Conservation (phyloP, 1,140 invertebrate genomes). For the Andrena cerasifolii region DNA sequence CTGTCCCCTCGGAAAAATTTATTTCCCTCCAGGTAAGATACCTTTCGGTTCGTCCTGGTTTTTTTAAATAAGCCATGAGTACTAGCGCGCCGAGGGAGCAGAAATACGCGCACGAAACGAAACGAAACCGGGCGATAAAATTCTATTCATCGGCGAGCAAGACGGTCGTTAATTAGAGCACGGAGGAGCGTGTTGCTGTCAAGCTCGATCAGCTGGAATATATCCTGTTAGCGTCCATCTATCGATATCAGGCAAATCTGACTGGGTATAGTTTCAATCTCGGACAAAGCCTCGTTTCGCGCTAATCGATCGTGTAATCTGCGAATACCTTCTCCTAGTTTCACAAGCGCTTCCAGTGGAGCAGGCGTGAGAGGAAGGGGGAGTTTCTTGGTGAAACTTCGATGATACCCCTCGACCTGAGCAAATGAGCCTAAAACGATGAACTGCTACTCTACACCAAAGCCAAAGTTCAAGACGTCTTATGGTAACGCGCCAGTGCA, state of each 20-base stretch:
- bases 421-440: slow-evolving; percentile 37
- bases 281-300: slow-evolving; percentile 20
- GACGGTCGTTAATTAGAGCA: slow-evolving; percentile 5
- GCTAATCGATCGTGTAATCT: slow-evolving; percentile 50
- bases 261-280: slow-evolving; percentile 34
- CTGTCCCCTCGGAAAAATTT: slow-evolving; percentile 3
- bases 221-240: slow-evolving; percentile 21
- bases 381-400: slow-evolving; percentile 49
- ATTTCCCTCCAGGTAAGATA: neutral
- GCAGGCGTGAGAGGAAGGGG: no score
- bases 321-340: slow-evolving; percentile 10
- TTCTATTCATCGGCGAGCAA: neutral
- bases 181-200: neutral
- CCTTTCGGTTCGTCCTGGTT: neutral
- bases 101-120: neutral
- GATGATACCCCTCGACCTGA: slow-evolving; percentile 29
- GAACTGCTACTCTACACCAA: neutral
- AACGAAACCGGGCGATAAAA: neutral
- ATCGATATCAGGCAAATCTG: slow-evolving; percentile 22
- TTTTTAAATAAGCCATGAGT: no score
- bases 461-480: slow-evolving; percentile 32
- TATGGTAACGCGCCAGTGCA: neutral
- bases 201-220: slow-evolving; percentile 15
- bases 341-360: neutral
- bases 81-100: no score